Base-by-base conservation (phyloP, 2,797 vertebrate genomes). In the Acanthornis magna region DNA sequence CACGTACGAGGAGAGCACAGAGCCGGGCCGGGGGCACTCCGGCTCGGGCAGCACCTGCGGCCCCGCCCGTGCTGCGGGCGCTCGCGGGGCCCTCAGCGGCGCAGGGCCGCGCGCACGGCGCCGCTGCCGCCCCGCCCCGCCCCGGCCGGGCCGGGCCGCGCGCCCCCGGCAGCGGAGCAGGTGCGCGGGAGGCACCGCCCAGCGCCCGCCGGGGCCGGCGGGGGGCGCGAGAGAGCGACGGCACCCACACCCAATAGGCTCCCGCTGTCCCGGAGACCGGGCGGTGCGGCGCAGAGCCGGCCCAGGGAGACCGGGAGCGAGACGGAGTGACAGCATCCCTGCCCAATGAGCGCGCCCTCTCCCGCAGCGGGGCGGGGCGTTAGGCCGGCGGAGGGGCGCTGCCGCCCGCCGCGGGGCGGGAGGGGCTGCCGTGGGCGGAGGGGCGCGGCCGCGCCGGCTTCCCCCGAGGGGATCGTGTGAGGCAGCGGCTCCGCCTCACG, bases 1-100 rank as follows among this genome's bases (percentile, higher is more conserved):
- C 2, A 11, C 9, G 15, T 1, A 18, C 4, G 0, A 3, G 0
- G 15, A 7, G 7, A 13, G 10, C 20, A 13, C 0, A 30, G 2
- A 15, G 14, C 18, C 4, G 1, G 7, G 7, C 16, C 11, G 2
- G 4, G 10, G 4, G 16, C 11, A 2, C 16, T 29, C 16, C 0
- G 1, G 5, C 4, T 40, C 7, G 4, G 4, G 8, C 2, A 32
- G 7, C 7, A 5, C 0, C 8, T 0, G 10, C 12, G 4, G 11
- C 5, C 14, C 22, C 5, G 6, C 18, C 34, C 6, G 26, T 1
- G 43, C 60, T 7, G 5, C 5, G 5, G 11, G 20, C 16, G 2
- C 55, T 20, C 4, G 4, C 32, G 2, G 12, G 1, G 5, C 54
- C 47, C 54, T 13, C 27, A 16, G 25, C 36, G 4, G 17, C 9